phyloP scores from a whole-genome alignment of 2,113 vertebrate genomes.

The Piaya cayana region DNA sequence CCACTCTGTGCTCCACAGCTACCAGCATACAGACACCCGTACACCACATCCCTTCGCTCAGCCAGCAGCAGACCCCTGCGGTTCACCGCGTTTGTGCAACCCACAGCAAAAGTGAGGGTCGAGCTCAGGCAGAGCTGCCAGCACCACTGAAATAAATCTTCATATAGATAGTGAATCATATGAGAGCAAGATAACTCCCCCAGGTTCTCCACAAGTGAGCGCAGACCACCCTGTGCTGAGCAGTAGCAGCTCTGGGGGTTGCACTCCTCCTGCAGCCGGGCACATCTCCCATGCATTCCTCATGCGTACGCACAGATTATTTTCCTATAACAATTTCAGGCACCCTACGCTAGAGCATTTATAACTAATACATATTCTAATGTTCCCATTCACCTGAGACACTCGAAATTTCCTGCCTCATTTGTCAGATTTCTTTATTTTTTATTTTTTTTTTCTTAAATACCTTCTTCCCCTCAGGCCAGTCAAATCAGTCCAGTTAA shows the following conservation, averaged over 20 bases:
- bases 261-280: fast-evolving
- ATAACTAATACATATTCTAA: conserved; percentile 47
- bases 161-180: fast-evolving
- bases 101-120: background rate
- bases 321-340: conserved; percentile 9
- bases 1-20: background rate
- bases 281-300: background rate
- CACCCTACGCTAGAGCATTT: background rate
- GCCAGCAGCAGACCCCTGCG: background rate
- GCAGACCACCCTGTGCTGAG: fast-evolving
- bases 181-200: fast-evolving
- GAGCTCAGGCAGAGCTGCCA: background rate
- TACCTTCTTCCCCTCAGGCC: conserved; percentile 49
- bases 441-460: background rate
- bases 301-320: background rate
- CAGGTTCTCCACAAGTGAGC: background rate
- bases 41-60: fast-evolving
- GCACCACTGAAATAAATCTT: background rate
- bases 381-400: conserved; percentile 36
- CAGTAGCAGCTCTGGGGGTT: background rate
- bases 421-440: conserved; percentile 26
- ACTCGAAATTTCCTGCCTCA: conserved; percentile 15
- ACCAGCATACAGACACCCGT: fast-evolving
- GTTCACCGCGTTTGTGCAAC: fast-evolving
- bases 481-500: conserved; percentile 59